Evolutionary conservation across 2,888 invertebrate species (phyloP).

Genomic region (Lamellibrachia columna): DNA sequence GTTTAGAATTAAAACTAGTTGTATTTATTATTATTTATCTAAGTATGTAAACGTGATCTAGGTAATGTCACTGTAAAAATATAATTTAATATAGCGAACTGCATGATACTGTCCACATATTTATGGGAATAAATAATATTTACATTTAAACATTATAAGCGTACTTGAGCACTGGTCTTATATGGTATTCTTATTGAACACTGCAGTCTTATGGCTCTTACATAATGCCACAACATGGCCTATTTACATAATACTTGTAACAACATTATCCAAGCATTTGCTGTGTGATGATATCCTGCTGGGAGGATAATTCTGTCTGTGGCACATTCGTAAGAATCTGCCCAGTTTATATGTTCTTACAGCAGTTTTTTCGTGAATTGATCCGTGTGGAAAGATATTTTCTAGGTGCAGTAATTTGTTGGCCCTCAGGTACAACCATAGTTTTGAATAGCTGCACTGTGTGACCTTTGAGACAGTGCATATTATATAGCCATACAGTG

Average conservation of each 20-base stretch:
- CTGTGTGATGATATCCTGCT: not conserved
- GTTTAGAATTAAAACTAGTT: not conserved
- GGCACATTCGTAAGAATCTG: not conserved
- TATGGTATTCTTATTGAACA: not conserved
- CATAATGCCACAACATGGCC: not conserved
- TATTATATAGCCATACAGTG: not conserved
- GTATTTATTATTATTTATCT: not conserved
- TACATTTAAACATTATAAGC: not conserved
- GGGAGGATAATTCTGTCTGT: not conserved
- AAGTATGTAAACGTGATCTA: not conserved
- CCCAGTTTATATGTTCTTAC: not conserved
- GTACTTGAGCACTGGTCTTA: not conserved
- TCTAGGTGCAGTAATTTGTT: not conserved
- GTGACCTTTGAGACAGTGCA: not conserved
- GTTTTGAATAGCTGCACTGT: not conserved
- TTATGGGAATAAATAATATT: not conserved
- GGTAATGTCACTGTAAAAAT: not conserved
- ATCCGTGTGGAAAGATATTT: not conserved
- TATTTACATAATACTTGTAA: too few species aligned
- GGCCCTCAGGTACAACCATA: not conserved
- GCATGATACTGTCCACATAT: not conserved
- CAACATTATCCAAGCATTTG: not conserved
- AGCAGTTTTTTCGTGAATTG: not conserved
- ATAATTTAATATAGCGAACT: not conserved
- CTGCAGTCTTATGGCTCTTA: not conserved